phyloP scores from a whole-genome alignment of 2,888 invertebrate species.

The Nephrotoma flavescens region DNA sequence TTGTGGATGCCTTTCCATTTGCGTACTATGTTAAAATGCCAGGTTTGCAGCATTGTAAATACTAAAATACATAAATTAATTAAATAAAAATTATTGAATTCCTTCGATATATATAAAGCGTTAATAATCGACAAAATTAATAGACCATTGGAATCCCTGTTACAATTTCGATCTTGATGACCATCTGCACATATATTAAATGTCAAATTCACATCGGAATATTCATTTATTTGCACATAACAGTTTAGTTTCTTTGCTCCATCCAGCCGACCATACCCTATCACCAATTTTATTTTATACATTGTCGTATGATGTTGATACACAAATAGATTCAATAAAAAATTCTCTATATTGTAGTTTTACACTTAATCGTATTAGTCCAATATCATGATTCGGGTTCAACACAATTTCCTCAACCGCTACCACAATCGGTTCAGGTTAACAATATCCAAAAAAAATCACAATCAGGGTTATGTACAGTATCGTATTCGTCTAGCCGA shows the following conservation, averaged over 20 bases:
- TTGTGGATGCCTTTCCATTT: no score
- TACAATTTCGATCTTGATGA: conserved; percentile 48
- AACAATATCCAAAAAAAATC: conserved; percentile 42
- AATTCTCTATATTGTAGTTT: conserved; percentile 37
- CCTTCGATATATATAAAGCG: conserved; percentile 45
- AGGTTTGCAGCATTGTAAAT: no score
- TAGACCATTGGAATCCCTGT: conserved; percentile 65
- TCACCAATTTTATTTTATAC: background rate
- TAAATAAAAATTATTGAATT: no score
- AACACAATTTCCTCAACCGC: conserved; percentile 44
- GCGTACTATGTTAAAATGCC: no score
- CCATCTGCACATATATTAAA: conserved; percentile 57
- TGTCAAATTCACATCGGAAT: background rate
- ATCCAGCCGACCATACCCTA: conserved; percentile 36
- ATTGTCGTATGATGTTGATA: conserved; percentile 28
- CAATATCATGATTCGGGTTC: conserved; percentile 57
- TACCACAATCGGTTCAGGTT: conserved; percentile 40
- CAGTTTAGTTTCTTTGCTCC: conserved; percentile 37
- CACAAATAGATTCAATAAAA: conserved; percentile 43
- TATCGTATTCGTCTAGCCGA: conserved; percentile 10
- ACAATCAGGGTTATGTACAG: conserved; percentile 17
- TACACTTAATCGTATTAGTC: conserved; percentile 43
- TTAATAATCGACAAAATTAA: conserved; percentile 40
- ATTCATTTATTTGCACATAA: background rate
- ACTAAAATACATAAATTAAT: no score